These are phyloP conservation scores for Accipiter virgatus DNA, from an alignment of 2,113 vertebrate species.

Conservation along the genomic window DNA sequence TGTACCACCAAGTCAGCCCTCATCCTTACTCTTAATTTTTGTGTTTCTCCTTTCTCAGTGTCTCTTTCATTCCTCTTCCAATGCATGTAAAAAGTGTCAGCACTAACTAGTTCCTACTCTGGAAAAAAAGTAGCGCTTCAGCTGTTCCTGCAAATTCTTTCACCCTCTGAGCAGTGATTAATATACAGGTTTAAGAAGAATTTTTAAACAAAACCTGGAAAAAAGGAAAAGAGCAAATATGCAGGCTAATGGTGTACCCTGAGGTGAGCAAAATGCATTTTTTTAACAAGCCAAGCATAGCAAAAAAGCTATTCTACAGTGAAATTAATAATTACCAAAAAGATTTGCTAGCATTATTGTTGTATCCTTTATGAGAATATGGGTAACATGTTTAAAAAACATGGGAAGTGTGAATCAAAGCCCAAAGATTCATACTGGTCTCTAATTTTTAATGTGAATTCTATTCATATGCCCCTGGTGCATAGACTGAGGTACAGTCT, in stretches of 20 bases:
- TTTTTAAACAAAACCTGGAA: slow-evolving; percentile 61
- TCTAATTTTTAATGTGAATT: slow-evolving; percentile 71
- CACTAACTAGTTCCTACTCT: slow-evolving; percentile 22
- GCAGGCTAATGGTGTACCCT: slow-evolving; percentile 60
- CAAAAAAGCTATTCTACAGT: slow-evolving; percentile 61
- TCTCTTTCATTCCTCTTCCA: neutral
- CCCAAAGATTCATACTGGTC: slow-evolving; percentile 52
- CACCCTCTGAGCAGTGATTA: slow-evolving; percentile 59
- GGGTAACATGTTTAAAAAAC: slow-evolving; percentile 61
- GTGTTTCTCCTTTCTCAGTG: neutral
- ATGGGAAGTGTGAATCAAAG: slow-evolving; percentile 65
- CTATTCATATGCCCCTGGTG: slow-evolving; percentile 26
- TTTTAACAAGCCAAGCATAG: slow-evolving; percentile 61
- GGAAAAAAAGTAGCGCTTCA: slow-evolving; percentile 28
- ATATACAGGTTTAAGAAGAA: slow-evolving; percentile 66
- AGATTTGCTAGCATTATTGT: slow-evolving; percentile 61
- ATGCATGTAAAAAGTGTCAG: neutral
- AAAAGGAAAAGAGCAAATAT: slow-evolving; percentile 59
- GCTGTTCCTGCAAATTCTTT: slow-evolving; percentile 50
- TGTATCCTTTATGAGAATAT: slow-evolving; percentile 59
- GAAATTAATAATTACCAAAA: slow-evolving; percentile 69
- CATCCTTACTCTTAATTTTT: neutral
- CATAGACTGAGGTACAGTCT: slow-evolving; percentile 42
- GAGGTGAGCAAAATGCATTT: slow-evolving; percentile 60
- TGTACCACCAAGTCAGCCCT: neutral